A percentile compares a stretch with the other conserved stretches of the same genome.
phyloP scores from a whole-genome alignment of 2,113 vertebrate species.

The Chrysochloris asiatica region DNA sequence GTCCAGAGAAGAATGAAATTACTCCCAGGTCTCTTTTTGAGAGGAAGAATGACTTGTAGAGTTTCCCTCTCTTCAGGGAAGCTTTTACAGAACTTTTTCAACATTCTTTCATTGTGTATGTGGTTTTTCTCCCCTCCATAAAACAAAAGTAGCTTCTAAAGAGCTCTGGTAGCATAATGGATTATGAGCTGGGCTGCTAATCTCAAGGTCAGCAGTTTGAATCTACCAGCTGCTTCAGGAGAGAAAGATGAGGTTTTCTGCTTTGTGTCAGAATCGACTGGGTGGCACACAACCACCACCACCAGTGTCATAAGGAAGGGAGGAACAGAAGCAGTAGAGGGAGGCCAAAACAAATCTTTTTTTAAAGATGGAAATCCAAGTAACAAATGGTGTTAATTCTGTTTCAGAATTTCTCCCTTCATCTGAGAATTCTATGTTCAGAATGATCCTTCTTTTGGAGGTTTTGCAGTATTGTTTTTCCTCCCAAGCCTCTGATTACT shows the following conservation, averaged over 20 bases:
- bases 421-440: slow-evolving; percentile 32
- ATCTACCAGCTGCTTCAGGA: too few species aligned
- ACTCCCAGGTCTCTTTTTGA: background rate
- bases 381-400: slow-evolving; percentile 1
- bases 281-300: too few species aligned
- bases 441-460: background rate
- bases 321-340: background rate
- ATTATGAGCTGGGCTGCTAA: too few species aligned
- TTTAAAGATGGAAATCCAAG: slow-evolving; percentile 17
- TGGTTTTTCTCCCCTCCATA: background rate
- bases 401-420: background rate
- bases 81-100: slow-evolving; percentile 56
- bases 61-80: slow-evolving; percentile 3
- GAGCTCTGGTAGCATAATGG: too few species aligned
- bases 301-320: background rate
- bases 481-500: background rate
- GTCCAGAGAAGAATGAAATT: slow-evolving; percentile 36
- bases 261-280: too few species aligned
- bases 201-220: too few species aligned
- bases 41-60: slow-evolving; percentile 13
- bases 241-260: too few species aligned
- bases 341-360: slow-evolving; percentile 4
- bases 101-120: slow-evolving; percentile 26
- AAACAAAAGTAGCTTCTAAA: slow-evolving; percentile 35
- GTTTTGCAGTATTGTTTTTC: background rate